Evolutionary conservation across 2,797 vertebrate species (phyloP).

Genomic region (Gallinago stenura): DNA sequence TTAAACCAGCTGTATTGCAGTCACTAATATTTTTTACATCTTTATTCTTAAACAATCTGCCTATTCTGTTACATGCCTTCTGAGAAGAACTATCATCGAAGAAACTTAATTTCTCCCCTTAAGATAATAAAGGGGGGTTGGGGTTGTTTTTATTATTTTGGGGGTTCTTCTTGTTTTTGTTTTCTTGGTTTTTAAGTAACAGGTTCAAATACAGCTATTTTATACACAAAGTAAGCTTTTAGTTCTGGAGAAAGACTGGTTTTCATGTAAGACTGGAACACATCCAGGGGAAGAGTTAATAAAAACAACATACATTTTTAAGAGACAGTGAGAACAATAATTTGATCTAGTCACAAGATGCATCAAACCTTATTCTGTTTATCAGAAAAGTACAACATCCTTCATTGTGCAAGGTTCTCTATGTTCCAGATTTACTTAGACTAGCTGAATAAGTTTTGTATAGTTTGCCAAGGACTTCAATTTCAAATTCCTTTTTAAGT

Average conservation of each 20-base stretch:
- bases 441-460: background rate
- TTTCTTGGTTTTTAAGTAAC: background rate
- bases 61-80: background rate
- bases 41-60: background rate
- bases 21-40: background rate
- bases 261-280: background rate
- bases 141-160: background rate
- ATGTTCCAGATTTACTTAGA: background rate
- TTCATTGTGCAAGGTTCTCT: background rate
- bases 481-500: constrained; percentile 24
- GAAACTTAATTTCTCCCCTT: background rate
- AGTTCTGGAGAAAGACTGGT: background rate
- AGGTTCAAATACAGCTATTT: background rate
- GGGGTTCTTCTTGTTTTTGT: background rate
- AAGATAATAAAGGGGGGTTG: background rate
- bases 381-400: background rate
- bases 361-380: background rate
- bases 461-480: background rate
- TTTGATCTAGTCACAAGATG: background rate
- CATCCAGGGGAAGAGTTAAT: background rate
- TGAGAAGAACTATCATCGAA: background rate
- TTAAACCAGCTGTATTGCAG: background rate
- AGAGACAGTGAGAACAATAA: background rate
- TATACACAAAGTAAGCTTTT: background rate
- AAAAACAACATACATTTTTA: background rate